Evolutionary conservation across 2,113 vertebrate genomes (phyloP).

Genomic region (Pelodiscus sinensis): DNA sequence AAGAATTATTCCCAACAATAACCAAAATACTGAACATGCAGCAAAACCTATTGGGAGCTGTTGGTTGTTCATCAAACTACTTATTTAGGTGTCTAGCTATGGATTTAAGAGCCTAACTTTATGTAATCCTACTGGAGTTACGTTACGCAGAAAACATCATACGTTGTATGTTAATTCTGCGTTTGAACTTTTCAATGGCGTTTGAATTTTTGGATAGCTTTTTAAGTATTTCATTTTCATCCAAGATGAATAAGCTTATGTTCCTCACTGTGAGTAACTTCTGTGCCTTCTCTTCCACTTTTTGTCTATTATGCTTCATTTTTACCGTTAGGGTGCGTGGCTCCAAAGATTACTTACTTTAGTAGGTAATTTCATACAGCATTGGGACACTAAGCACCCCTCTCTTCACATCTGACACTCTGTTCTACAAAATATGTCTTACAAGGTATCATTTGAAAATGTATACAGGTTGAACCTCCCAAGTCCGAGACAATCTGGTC

Average conservation of each 20-base stretch:
- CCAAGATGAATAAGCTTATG: neutral
- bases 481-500: no score
- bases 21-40: neutral
- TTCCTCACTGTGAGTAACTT: neutral
- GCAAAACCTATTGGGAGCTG: neutral
- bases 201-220: neutral
- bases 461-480: neutral
- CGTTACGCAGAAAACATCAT: neutral
- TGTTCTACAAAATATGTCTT: neutral
- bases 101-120: neutral
- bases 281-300: neutral
- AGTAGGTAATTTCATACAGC: neutral
- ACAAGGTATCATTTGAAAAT: neutral
- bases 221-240: neutral
- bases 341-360: neutral
- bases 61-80: neutral
- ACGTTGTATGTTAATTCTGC: neutral
- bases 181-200: neutral
- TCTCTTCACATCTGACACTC: neutral
- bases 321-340: neutral
- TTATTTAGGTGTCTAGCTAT: neutral
- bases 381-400: neutral
- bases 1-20: no score
- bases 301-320: neutral
- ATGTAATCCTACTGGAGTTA: neutral